phyloP scores from a whole-genome alignment of 2,113 vertebrate species.

The Ovis canadensis region DNA sequence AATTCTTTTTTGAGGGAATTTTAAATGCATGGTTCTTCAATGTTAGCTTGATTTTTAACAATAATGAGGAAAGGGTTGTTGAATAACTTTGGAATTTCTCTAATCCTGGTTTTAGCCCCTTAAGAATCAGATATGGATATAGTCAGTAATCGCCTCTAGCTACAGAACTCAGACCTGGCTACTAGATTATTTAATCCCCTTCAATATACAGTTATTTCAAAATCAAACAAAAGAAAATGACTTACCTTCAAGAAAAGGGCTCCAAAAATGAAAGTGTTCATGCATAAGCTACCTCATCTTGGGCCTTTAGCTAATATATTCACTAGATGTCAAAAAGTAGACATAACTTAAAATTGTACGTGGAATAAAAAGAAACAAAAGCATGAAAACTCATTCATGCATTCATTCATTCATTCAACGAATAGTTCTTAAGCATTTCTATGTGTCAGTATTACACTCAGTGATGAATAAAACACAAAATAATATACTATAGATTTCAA shows the following conservation, averaged over 20 bases:
- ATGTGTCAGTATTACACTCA: not conserved
- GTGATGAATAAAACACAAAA: not conserved
- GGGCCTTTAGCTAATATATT: not conserved
- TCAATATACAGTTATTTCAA: not conserved
- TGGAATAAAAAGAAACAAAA: not conserved
- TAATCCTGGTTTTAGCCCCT: constrained; percentile 38
- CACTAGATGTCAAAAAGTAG: not conserved
- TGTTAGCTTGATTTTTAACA: not conserved
- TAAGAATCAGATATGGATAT: not conserved
- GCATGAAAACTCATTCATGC: not conserved
- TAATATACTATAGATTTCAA: not conserved
- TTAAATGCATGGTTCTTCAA: constrained; percentile 20
- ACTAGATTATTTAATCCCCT: constrained; percentile 26
- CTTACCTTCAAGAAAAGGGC: constrained; percentile 28
- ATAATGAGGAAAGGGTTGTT: not conserved
- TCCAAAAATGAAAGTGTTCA: constrained; percentile 28
- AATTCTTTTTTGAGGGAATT: constrained; percentile 17
- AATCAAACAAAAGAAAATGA: constrained; percentile 17
- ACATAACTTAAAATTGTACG: not conserved
- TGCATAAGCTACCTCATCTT: not conserved
- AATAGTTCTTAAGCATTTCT: not conserved
- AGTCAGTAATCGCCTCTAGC: constrained; percentile 11
- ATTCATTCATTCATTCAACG: not conserved
- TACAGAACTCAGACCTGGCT: not conserved
- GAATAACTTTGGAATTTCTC: constrained; percentile 34